Evolutionary conservation across 2,888 invertebrate species (phyloP).

Genomic region (Marronus borbonicus): DNA sequence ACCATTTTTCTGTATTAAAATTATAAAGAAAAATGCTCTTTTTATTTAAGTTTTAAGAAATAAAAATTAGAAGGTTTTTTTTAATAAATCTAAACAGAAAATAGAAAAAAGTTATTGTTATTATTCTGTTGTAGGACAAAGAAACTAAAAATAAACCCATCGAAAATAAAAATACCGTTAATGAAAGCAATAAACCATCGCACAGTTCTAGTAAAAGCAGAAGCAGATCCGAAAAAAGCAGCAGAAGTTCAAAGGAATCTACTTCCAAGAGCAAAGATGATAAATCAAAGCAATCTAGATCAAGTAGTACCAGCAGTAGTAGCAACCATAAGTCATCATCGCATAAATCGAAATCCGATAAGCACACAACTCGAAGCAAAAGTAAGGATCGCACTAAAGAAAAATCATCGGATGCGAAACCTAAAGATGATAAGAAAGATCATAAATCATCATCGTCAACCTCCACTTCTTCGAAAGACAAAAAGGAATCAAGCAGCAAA

Average conservation of each 20-base stretch:
- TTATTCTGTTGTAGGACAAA: conserved; percentile 50
- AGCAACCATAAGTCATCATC: conserved; percentile 18
- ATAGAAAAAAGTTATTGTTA: too few species aligned
- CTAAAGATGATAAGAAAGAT: conserved; percentile 57
- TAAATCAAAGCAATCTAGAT: conserved; percentile 46
- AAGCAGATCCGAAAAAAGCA: background rate
- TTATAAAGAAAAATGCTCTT: too few species aligned
- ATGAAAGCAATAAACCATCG: conserved; percentile 14
- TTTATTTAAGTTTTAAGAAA: too few species aligned
- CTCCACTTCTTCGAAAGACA: conserved; percentile 3
- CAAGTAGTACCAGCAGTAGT: conserved; percentile 13
- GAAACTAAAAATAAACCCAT: background rate
- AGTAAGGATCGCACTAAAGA: conserved; percentile 24
- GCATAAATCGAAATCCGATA: conserved; percentile 53
- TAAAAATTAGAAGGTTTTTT: too few species aligned
- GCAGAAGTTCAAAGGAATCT: conserved; percentile 20
- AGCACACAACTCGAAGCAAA: conserved; percentile 46
- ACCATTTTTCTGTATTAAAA: too few species aligned
- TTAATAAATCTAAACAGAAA: too few species aligned
- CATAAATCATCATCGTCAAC: conserved; percentile 26
- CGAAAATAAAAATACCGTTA: background rate
- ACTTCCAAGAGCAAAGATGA: conserved; percentile 33
- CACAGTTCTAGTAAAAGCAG: background rate
- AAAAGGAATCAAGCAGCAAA: conserved; percentile 54
- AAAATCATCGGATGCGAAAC: conserved; percentile 44